A percentile compares a stretch with the other conserved stretches of the same genome.
phyloP scores from a whole-genome alignment of 2,113 vertebrate genomes.

The Orycteropus afer region DNA sequence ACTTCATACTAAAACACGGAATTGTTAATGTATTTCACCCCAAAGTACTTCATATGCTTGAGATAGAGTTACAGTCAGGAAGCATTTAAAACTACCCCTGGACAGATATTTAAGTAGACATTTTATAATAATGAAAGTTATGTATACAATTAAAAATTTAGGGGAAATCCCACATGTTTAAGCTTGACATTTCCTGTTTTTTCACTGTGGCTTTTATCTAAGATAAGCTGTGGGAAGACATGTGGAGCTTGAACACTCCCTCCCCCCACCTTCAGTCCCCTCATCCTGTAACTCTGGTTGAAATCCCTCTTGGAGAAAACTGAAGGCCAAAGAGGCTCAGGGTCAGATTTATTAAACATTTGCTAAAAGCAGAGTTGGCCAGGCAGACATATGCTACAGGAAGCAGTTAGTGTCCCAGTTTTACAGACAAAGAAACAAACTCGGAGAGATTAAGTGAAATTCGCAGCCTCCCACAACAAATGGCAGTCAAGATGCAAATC shows the following conservation, averaged over 20 bases:
- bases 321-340: not conserved
- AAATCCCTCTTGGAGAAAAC: not conserved
- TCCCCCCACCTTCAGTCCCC: too few species aligned
- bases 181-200: not conserved
- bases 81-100: not conserved
- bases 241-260: not conserved
- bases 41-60: not conserved
- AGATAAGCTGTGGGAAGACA: not conserved
- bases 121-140: not conserved
- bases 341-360: not conserved
- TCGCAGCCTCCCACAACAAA: not conserved
- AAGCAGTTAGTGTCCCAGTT: not conserved
- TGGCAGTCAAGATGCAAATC: not conserved
- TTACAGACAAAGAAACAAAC: not conserved
- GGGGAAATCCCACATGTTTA: not conserved
- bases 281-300: not conserved
- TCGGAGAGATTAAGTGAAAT: not conserved
- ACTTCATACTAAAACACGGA: not conserved
- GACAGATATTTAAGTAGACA: not conserved
- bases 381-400: not conserved
- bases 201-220: not conserved
- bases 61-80: not conserved
- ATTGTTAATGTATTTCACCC: not conserved
- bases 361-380: not conserved
- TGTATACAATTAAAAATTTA: not conserved